These are phyloP conservation scores for Drosophila putrida DNA, from an alignment of 2,888 invertebrate species.

Conservation along the genomic window DNA sequence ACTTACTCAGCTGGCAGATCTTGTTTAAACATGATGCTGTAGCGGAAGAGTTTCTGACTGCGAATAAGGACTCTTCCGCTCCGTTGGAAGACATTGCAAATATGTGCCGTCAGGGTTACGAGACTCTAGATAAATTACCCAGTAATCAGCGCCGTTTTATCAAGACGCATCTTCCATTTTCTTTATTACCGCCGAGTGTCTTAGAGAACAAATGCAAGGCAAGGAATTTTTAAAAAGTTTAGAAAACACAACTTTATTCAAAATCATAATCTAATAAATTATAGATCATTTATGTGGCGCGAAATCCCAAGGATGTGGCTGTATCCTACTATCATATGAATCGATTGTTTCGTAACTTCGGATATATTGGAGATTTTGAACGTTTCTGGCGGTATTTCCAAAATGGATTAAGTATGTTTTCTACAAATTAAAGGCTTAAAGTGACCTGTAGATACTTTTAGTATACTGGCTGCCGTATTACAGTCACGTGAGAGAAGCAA, in stretches of 20 bases:
- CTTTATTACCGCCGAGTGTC: slow-evolving; percentile 89
- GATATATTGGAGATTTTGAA: slow-evolving; percentile 89
- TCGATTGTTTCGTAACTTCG: slow-evolving; percentile 89
- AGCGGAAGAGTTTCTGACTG: too few relatives aligned
- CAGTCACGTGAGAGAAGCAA: slow-evolving; percentile 92
- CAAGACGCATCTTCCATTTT: slow-evolving; percentile 92
- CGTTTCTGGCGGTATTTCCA: slow-evolving; percentile 91
- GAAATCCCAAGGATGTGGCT: slow-evolving; percentile 94
- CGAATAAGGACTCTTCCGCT: too few relatives aligned
- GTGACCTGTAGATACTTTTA: slow-evolving; percentile 74
- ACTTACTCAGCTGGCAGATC: too few relatives aligned
- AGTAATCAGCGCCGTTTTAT: slow-evolving; percentile 79
- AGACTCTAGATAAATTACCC: slow-evolving; percentile 85
- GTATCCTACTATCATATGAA: slow-evolving; percentile 94
- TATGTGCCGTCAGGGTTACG: slow-evolving; percentile 88
- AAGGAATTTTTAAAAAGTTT: not conserved
- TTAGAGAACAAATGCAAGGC: slow-evolving; percentile 87
- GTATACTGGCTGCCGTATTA: slow-evolving; percentile 92
- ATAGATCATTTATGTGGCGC: slow-evolving; percentile 92
- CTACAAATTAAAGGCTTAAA: fast-evolving
- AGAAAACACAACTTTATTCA: not conserved
- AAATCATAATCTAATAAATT: not conserved
- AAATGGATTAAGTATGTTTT: slow-evolving; percentile 87
- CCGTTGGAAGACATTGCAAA: slow-evolving; percentile 87
- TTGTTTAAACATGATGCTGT: too few relatives aligned